phyloP scores from a whole-genome alignment of 35 echinoderm and acorn worm genomes.

The Patiria miniata region DNA sequence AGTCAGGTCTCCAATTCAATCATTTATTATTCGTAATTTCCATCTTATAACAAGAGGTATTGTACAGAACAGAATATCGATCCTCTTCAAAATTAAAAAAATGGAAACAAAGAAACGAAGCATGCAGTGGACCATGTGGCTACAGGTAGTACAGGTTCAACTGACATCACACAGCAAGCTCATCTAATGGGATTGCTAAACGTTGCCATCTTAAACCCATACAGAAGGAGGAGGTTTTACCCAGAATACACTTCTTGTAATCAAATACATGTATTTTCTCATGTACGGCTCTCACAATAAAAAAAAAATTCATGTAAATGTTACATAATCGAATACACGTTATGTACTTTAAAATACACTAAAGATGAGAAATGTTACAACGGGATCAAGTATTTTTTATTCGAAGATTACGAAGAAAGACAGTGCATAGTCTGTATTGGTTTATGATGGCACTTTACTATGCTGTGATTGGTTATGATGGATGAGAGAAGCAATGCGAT shows the following conservation, averaged over 20 bases:
- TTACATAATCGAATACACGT: no score
- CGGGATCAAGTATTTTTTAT: no score
- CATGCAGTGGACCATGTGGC: conserved; percentile 18
- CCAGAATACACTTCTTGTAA: no score
- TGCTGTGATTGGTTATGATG: conserved; percentile 1
- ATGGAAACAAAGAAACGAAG: conserved; percentile 2
- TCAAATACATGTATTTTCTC: no score
- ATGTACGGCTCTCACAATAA: no score
- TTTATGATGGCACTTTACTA: background rate
- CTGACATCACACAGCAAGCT: conserved; percentile 20
- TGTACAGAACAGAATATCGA: conserved; percentile 31
- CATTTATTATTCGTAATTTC: conserved; percentile 14
- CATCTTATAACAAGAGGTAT: conserved; percentile 22
- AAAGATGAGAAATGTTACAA: no score
- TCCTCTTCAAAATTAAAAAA: background rate
- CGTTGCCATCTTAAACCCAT: conserved; percentile 1
- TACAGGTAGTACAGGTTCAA: background rate
- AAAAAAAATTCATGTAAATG: no score
- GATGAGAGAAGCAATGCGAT: background rate
- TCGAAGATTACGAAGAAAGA: background rate
- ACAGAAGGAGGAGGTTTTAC: background rate
- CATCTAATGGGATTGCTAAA: background rate
- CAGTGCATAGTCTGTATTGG: background rate
- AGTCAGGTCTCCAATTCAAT: conserved; percentile 11
- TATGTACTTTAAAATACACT: no score